Percentiles rank a stretch among this genome's conserved stretches.
phyloP scores from a whole-genome alignment of 2,113 vertebrate species.

The Acanthochromis polyacanthus region DNA sequence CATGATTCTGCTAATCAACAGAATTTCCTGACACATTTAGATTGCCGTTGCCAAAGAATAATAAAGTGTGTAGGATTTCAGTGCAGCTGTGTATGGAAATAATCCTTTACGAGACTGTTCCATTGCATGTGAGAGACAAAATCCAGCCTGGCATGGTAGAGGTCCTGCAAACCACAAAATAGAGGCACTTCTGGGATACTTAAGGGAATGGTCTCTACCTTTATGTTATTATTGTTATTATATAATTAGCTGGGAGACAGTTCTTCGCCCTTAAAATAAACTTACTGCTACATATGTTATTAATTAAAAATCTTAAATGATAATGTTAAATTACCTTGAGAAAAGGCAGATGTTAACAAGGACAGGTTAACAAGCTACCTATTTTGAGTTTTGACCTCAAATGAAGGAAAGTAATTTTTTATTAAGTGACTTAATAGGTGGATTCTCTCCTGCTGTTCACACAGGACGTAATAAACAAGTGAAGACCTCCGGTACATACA shows the following conservation, averaged over 20 bases:
- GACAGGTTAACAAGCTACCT: conserved; percentile 18
- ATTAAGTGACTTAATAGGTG: conserved; percentile 34
- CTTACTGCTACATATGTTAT: conserved; percentile 35
- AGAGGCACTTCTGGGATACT: conserved; percentile 40
- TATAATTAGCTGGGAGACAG: conserved; percentile 33
- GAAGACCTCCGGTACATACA: conserved; percentile 19
- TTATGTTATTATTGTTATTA: conserved; percentile 38
- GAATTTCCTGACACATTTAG: conserved; percentile 71
- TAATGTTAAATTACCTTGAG: conserved; percentile 27
- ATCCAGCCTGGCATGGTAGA: conserved; percentile 49
- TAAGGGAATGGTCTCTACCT: conserved; percentile 28
- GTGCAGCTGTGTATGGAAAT: conserved; percentile 64
- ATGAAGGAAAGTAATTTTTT: conserved; percentile 15
- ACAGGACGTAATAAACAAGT: conserved; percentile 17
- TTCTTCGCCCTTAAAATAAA: conserved; percentile 38
- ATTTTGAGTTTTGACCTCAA: conserved; percentile 32
- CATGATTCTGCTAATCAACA: conserved; percentile 72
- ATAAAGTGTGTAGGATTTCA: conserved; percentile 74
- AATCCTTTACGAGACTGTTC: conserved; percentile 63
- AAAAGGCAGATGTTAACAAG: conserved; percentile 27
- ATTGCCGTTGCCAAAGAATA: conserved; percentile 77
- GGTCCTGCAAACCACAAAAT: conserved; percentile 67
- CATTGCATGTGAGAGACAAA: conserved; percentile 66
- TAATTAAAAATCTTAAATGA: conserved; percentile 44
- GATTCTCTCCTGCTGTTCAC: conserved; percentile 10